phyloP scores from a whole-genome alignment of 2,797 vertebrate genomes.

The Dermochelys coriacea region DNA sequence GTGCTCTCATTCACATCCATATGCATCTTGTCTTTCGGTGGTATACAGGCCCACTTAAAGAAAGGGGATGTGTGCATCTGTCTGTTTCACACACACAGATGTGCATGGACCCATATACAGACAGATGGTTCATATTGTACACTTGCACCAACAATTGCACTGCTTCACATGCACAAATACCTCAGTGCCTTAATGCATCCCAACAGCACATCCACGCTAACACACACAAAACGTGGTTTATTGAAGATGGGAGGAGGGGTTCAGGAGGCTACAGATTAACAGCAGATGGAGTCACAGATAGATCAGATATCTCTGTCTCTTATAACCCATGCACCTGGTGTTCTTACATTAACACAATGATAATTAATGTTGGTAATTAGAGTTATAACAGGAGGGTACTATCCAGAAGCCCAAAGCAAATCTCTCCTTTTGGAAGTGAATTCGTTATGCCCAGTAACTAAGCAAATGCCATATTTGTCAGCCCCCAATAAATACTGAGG shows the following conservation, averaged over 20 bases:
- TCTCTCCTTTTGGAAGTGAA: conserved; percentile 56
- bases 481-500: conserved; percentile 48
- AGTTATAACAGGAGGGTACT: conserved; percentile 51
- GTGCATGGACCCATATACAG: neutral
- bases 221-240: neutral
- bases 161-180: neutral
- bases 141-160: rapidly evolving
- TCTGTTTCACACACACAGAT: neutral
- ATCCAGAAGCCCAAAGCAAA: conserved; percentile 35
- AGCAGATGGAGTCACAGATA: neutral
- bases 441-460: conserved; percentile 59
- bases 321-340: neutral
- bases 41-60: neutral
- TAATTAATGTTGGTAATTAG: conserved; percentile 71
- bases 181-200: neutral
- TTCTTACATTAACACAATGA: conserved; percentile 25
- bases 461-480: conserved; percentile 55
- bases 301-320: neutral
- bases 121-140: rapidly evolving
- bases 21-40: neutral
- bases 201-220: neutral
- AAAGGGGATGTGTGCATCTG: neutral
- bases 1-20: neutral
- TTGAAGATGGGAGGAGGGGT: neutral
- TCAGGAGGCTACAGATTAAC: neutral